Evolutionary conservation across 2,797 vertebrate species (phyloP).

Genomic region (Xyrichtys novacula): DNA sequence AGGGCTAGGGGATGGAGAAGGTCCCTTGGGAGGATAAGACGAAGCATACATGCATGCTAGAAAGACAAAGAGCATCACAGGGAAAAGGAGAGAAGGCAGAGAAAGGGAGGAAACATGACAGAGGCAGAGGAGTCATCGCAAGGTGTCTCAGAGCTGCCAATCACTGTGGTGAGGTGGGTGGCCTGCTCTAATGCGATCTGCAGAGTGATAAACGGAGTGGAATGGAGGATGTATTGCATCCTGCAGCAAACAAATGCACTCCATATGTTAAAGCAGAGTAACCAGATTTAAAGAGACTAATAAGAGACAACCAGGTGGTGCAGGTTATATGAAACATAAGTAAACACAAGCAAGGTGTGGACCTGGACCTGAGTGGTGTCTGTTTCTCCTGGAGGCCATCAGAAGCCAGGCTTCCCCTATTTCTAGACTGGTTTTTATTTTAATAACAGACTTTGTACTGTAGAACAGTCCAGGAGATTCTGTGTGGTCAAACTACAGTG

Average conservation of each 20-base stretch:
- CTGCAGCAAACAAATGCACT: slow-evolving; percentile 44
- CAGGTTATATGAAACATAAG: slow-evolving; percentile 19
- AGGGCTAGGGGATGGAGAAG: slow-evolving; percentile 41
- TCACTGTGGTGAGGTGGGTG: slow-evolving; percentile 41
- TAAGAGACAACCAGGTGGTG: slow-evolving; percentile 13
- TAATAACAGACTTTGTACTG: no score
- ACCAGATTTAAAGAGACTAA: slow-evolving; percentile 14
- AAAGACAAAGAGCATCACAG: slow-evolving; percentile 70
- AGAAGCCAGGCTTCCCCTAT: no score
- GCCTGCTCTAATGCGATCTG: slow-evolving; percentile 46
- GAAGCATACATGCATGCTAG: slow-evolving; percentile 61
- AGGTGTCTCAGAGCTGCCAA: slow-evolving; percentile 75
- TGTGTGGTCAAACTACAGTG: no score
- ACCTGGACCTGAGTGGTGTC: background rate
- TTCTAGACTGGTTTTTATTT: no score
- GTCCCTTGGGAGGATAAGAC: slow-evolving; percentile 63
- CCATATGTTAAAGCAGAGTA: slow-evolving; percentile 33
- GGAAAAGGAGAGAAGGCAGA: slow-evolving; percentile 42
- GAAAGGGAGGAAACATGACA: slow-evolving; percentile 68
- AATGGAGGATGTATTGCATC: slow-evolving; percentile 52
- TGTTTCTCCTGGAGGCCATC: no score
- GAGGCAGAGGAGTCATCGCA: slow-evolving; percentile 64
- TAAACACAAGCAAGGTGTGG: slow-evolving; percentile 23
- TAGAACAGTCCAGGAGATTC: no score
- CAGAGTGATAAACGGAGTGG: slow-evolving; percentile 53